Evolutionary conservation across 2,888 invertebrate genomes (phyloP).

Genomic region (Cerceris ruficornis): DNA sequence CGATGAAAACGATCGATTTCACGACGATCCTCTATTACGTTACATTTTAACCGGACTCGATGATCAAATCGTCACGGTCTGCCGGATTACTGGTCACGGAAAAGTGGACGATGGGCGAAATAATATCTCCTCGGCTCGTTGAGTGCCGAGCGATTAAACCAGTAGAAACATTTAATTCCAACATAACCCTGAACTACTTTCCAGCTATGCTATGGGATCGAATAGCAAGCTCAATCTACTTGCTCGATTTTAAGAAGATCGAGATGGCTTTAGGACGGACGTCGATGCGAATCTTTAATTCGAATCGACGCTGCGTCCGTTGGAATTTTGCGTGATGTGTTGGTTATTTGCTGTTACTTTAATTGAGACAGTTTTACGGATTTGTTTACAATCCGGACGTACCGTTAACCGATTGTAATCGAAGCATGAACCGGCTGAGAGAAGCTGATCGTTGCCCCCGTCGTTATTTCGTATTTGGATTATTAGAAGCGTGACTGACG

Average conservation of each 20-base stretch:
- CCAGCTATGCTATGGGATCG: no score
- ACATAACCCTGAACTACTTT: constrained; percentile 50
- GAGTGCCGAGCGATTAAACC: constrained; percentile 11
- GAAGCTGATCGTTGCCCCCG: constrained; percentile 33
- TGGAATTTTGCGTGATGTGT: no score
- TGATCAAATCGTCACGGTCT: not conserved
- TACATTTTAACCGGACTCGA: not conserved
- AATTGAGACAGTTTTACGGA: no score
- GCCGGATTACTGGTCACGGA: not conserved
- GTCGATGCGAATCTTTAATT: no score
- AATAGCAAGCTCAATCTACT: no score
- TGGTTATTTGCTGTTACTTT: no score
- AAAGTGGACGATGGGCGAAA: constrained; percentile 10
- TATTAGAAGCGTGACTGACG: constrained; percentile 46
- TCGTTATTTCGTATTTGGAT: constrained; percentile 52
- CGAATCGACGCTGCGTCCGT: no score
- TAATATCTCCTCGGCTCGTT: constrained; percentile 30
- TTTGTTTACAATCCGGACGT: not conserved
- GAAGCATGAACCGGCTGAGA: not conserved
- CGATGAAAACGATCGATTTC: not conserved
- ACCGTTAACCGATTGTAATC: constrained; percentile 37
- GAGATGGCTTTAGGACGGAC: no score
- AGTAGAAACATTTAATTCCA: constrained; percentile 6
- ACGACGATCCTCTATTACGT: not conserved
- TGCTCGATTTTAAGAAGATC: no score